phyloP scores from a whole-genome alignment of 2,113 vertebrate species.

The Platysternon megacephalum region DNA sequence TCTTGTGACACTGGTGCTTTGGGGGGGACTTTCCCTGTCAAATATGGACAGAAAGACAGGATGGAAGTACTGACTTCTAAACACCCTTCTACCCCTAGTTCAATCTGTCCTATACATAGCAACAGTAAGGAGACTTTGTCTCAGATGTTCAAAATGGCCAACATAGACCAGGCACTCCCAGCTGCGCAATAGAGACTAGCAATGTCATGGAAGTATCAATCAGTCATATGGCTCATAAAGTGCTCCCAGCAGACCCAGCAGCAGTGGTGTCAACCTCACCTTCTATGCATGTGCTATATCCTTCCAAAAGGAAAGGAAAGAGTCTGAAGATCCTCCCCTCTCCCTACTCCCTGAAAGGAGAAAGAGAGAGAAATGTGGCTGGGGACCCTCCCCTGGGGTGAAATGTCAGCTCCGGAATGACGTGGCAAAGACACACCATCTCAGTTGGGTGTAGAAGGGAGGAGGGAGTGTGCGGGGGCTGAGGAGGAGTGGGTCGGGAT shows the following conservation, averaged over 20 bases:
- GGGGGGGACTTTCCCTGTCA: background rate
- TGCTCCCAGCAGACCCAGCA: background rate
- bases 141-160: background rate
- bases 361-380: background rate
- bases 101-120: no score
- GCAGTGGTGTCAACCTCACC: background rate
- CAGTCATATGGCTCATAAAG: background rate
- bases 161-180: background rate
- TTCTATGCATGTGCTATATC: background rate
- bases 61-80: background rate
- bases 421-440: conserved; percentile 6
- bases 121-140: background rate
- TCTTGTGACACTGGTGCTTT: background rate
- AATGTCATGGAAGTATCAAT: background rate
- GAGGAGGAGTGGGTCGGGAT: conserved; percentile 29
- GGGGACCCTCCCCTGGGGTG: background rate
- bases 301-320: background rate
- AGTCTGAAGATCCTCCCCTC: background rate
- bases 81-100: background rate
- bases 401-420: conserved; percentile 15
- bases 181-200: background rate
- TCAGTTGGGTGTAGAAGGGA: background rate
- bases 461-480: background rate
- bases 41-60: background rate
- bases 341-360: background rate